Evolutionary conservation across 64 coral and sea anemone genomes (phyloP).

Genomic region (Cladopsammia gracilis): DNA sequence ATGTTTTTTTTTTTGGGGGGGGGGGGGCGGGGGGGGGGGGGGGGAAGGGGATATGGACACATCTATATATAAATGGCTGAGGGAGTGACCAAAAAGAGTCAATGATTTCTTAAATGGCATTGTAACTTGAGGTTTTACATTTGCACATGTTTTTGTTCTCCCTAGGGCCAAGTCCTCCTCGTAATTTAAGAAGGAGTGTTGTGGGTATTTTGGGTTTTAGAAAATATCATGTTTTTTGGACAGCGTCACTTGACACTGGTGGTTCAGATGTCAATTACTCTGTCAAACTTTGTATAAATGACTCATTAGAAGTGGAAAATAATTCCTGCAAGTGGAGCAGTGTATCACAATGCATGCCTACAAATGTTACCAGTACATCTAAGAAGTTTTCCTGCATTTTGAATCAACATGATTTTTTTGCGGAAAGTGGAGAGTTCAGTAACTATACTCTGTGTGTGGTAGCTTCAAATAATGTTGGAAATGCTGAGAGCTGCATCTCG

Average conservation of each 20-base stretch:
- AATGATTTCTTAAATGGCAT: no score
- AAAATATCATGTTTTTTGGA: background rate
- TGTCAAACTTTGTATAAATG: background rate
- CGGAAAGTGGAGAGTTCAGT: background rate
- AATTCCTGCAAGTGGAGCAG: background rate
- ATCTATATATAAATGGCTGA: no score
- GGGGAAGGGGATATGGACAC: no score
- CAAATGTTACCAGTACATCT: background rate
- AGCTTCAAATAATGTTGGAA: slow-evolving; percentile 5
- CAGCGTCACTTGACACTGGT: background rate
- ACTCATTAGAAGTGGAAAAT: background rate
- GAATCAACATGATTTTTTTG: background rate
- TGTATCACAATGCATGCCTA: background rate
- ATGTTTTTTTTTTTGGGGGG: no score
- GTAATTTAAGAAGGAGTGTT: slow-evolving; percentile 11
- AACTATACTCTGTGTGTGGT: background rate
- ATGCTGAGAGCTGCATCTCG: background rate
- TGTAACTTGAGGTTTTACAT: no score
- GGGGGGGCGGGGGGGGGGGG: no score
- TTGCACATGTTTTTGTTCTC: background rate
- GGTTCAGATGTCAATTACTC: slow-evolving; percentile 17
- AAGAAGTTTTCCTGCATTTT: background rate
- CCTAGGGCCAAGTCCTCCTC: slow-evolving; percentile 20
- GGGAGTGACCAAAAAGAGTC: no score
- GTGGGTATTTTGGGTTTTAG: background rate